Base-by-base conservation (phyloP, 2,888 invertebrate species). In the Melikaiella ostensackeni region DNA sequence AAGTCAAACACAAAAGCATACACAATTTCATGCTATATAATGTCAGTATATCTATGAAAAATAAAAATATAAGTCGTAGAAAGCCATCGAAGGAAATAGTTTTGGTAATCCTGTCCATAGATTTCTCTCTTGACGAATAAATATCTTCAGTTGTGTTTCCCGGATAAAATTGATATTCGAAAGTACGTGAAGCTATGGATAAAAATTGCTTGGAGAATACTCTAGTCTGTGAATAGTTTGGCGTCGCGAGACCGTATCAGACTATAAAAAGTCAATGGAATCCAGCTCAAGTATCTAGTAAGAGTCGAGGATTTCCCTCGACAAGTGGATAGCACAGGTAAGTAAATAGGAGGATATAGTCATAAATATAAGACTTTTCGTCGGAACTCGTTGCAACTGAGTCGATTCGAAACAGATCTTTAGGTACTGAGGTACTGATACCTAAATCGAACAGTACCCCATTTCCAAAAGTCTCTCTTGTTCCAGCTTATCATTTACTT, bases 251-350 rank as follows among this genome's bases (percentile, higher is more conserved):
- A 73, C 59, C 61, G 76, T 57, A 73, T 73, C 63, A 77, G 62
- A 62, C 33, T 73, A 42, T 66, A 70, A 75, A 59, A 63, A 77
- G 30, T 73, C 55, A 63, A 59, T 77, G 24, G 55, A 73, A 75
- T 57, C 42, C 55, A 57, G 35, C 62, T 75, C n/a, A 38, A 57
- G 27, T 46, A 77, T 75, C 66, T 61, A 55, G 77, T 79, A 57
- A 50, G 35, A 76, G 66, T 77, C 78, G 63, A 50, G 74, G 78
- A 80, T 75, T 80, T 74, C 13, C 59, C 55, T 66, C 75, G 75
- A 75, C 78, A 64, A 70, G 50, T 50, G 80, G 75, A 77, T 77
- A 75, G 77, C 77, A 75, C 46, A 66, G 50, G 73, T 76, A 78
- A 73, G 75, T 77, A 50, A 50, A n/a, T 50, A n/a, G 50, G n/a